These are phyloP conservation scores for Phalacrocorax aristotelis DNA, from an alignment of 2,113 vertebrate species.

Conservation along the genomic window DNA sequence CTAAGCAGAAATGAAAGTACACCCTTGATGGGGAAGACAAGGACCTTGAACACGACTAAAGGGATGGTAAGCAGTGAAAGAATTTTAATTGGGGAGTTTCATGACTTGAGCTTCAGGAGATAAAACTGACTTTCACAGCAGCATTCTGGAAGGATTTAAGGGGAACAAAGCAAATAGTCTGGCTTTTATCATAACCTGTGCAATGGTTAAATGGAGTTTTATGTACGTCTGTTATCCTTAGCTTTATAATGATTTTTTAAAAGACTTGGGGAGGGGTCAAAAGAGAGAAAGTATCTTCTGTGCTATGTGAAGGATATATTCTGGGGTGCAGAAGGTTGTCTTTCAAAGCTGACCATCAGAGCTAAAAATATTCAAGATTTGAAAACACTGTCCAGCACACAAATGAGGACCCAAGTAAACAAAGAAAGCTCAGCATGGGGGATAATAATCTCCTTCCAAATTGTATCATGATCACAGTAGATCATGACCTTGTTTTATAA, in stretches of 20 bases:
- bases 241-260: slow-evolving; percentile 21
- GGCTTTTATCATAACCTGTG: slow-evolving; percentile 37
- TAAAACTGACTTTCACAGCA: slow-evolving; percentile 45
- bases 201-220: slow-evolving; percentile 1
- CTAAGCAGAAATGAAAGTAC: slow-evolving; percentile 27
- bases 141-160: slow-evolving; percentile 29
- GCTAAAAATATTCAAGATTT: neutral
- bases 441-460: neutral
- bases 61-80: neutral
- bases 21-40: slow-evolving; percentile 15
- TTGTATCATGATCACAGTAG: neutral
- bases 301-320: neutral
- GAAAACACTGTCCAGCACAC: neutral
- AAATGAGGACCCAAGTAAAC: neutral
- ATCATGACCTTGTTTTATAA: neutral
- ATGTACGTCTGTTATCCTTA: neutral
- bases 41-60: slow-evolving; percentile 3
- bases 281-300: neutral
- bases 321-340: neutral
- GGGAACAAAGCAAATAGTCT: slow-evolving; percentile 37
- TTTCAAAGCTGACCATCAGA: neutral
- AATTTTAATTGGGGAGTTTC: slow-evolving; percentile 55
- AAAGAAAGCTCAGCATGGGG: neutral
- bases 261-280: neutral
- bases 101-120: slow-evolving; percentile 34